Conservation (phyloP, 1,140 invertebrate species). For the Idris sp. region DNA sequence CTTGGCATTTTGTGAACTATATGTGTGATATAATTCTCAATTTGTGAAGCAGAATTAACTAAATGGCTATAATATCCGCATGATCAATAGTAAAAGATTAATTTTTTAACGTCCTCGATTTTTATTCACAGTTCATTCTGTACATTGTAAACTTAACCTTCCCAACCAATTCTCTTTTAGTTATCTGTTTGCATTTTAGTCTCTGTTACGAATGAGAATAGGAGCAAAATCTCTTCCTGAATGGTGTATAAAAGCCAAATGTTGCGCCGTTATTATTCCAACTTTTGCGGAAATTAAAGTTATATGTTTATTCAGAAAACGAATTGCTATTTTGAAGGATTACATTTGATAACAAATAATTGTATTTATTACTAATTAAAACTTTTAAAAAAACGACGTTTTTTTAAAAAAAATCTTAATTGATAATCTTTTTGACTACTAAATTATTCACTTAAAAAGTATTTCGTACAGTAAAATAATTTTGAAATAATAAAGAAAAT, state of each 20-base stretch:
- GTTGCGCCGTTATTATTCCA: slow-evolving; percentile 32
- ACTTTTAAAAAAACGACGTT: too few species aligned
- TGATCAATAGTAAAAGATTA: slow-evolving; percentile 15
- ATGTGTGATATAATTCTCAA: slow-evolving; percentile 15
- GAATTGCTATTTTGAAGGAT: slow-evolving; percentile 4
- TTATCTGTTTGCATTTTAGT: slow-evolving; percentile 40
- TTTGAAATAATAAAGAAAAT: too few species aligned
- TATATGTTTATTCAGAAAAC: slow-evolving; percentile 28
- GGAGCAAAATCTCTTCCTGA: slow-evolving; percentile 26
- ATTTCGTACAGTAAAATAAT: too few species aligned
- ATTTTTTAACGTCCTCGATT: slow-evolving; percentile 42
- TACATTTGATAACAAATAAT: background rate
- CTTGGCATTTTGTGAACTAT: slow-evolving; percentile 36
- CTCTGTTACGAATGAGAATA: slow-evolving; percentile 14
- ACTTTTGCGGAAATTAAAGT: slow-evolving; percentile 31
- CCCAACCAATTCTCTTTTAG: too few species aligned
- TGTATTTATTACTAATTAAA: too few species aligned
- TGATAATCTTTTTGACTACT: too few species aligned
- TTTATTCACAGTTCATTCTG: slow-evolving; percentile 33
- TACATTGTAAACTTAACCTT: slow-evolving; percentile 6
- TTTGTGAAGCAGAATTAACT: slow-evolving; percentile 5
- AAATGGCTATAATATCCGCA: slow-evolving; percentile 27
- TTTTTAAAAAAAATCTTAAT: too few species aligned
- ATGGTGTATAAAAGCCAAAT: slow-evolving; percentile 39
- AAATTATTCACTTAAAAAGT: too few species aligned